phyloP scores from a whole-genome alignment of 2,113 vertebrate species.

The Notechis scutatus region DNA sequence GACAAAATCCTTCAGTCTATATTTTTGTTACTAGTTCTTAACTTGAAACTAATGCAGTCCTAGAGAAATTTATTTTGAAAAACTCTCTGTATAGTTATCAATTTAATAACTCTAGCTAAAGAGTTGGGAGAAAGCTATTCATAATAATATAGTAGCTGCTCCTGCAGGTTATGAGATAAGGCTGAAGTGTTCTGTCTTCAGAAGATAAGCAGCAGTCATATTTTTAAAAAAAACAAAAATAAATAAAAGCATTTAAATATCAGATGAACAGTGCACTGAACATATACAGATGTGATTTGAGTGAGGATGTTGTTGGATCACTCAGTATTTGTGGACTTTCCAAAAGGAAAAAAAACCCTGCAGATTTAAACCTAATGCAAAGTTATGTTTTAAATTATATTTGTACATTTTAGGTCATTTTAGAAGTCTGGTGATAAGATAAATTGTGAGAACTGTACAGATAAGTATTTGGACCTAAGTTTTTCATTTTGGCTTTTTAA shows the following conservation, averaged over 20 bases:
- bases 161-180: slow-evolving; percentile 20
- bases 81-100: neutral
- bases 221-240: neutral
- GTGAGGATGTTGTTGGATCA: neutral
- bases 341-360: neutral
- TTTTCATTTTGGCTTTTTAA: neutral
- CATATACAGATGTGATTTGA: neutral
- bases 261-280: slow-evolving; percentile 7
- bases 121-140: slow-evolving; percentile 24
- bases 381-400: slow-evolving; percentile 6
- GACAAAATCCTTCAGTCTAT: neutral
- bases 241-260: neutral
- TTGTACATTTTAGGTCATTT: neutral
- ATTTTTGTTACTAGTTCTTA: neutral
- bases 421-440: neutral
- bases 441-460: neutral
- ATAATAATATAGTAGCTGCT: slow-evolving; percentile 9
- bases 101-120: slow-evolving; percentile 4
- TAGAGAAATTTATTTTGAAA: slow-evolving; percentile 36
- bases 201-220: slow-evolving; percentile 5
- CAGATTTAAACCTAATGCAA: neutral
- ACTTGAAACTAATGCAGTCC: neutral
- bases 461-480: neutral
- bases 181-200: slow-evolving; percentile 5
- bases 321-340: slow-evolving; percentile 7